Evolutionary conservation across 2,888 invertebrate genomes (phyloP), one percentile per base, ranked within the genome.

Genomic region (Nudaria mundana): DNA sequence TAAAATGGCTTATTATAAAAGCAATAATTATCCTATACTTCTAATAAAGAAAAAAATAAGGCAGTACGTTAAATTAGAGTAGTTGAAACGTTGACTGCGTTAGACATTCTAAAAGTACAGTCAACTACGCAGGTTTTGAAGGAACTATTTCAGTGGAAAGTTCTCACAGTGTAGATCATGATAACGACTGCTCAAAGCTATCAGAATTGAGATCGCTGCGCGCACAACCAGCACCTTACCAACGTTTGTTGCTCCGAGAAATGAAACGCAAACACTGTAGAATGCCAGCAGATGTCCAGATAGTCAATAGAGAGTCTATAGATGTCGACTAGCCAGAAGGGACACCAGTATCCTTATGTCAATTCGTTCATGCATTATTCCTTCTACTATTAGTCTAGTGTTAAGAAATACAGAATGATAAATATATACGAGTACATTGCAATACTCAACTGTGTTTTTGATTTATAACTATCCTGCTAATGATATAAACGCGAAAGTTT

Each of bases 281-380:
- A 70, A 75, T 72, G 76, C 80, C 71, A 77, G 76, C 84, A 85
- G 81, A 86, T 85, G 86, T 84, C 84, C 87, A 85, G 86, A 85
- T 87, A 86, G 84, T 81, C 86, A 84, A 86, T 85, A 81, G 76
- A 71, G 63, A 56, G 48, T 62, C 56, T 66, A 59, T 16, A 38
- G 76, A 71, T 51, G 45, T 48, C 67, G 44, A 44, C 41, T 40
- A 43, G 43, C 71, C 59, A 62, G 81, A 81, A 67, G 63, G 44
- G 73, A 48, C 54, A 29, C 3, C 8, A 31, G 23, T 29, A 23
- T 32, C 16, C 30, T 46, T 46, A 15, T 23, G n/a, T 8, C 5
- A 24, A 5, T 24, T 30, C 5, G 8, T 31, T 31, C n/a, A 24
- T 4, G 8, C 10, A 24, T 14, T 22, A 1, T 26, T 14, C n/a